Percentiles rank a stretch among this genome's conserved stretches.
phyloP scores from a whole-genome alignment of 2,888 invertebrate species.

The Pasiphila rectangulata region DNA sequence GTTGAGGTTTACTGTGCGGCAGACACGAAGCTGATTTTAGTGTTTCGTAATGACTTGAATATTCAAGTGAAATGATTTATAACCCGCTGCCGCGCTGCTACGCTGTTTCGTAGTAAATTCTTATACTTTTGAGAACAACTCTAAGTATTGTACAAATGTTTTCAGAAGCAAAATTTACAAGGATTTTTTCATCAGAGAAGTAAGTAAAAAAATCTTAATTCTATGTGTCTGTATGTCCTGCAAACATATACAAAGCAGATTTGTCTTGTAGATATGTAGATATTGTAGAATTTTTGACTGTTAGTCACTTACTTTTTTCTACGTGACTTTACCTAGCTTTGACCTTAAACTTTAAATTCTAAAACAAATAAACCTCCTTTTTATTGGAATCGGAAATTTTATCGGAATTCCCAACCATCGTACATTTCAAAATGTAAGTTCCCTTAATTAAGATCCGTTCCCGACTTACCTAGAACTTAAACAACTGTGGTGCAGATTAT shows the following conservation, averaged over 20 bases:
- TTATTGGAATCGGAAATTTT: background rate
- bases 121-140: background rate
- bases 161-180: no score
- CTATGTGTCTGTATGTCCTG: no score
- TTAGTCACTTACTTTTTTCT: no score
- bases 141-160: background rate
- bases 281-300: no score
- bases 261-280: no score
- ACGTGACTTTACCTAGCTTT: no score
- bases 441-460: slow-evolving; percentile 43
- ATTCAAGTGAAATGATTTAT: slow-evolving; percentile 13
- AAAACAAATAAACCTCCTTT: background rate
- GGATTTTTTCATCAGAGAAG: no score
- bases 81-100: background rate
- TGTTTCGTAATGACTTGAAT: slow-evolving; percentile 15
- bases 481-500: slow-evolving; percentile 43
- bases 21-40: slow-evolving; percentile 10
- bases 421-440: slow-evolving; percentile 7
- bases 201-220: no score
- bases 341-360: background rate
- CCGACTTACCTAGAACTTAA: slow-evolving; percentile 43
- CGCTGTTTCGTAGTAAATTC: background rate
- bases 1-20: slow-evolving; percentile 15
- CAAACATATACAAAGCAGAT: no score
- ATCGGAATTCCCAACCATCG: no score